Conservation (phyloP, 2,113 vertebrate species). For the Hyperopisus bebe region DNA sequence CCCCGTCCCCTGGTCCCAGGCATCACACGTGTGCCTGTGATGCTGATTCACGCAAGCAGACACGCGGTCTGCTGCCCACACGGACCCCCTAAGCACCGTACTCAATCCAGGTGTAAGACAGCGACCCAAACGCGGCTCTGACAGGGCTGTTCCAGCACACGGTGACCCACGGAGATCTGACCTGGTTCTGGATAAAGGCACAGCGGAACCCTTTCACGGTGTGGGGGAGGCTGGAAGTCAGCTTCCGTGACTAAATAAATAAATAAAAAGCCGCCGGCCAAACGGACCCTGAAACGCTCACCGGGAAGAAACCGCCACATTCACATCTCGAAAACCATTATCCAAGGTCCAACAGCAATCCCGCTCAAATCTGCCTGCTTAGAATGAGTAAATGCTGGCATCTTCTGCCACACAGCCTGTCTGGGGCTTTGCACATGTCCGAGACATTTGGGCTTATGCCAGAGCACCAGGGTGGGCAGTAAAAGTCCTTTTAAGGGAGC, state of each 20-base stretch:
- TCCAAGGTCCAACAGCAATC: not conserved
- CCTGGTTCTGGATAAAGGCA: not conserved
- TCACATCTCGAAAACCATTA: not conserved
- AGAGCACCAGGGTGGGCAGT: not conserved
- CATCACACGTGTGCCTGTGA: not conserved
- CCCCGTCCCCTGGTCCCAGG: not conserved
- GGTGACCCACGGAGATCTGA: not conserved
- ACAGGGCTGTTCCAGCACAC: not conserved
- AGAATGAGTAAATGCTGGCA: not conserved
- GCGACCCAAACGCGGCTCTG: not conserved
- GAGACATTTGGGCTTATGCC: not conserved
- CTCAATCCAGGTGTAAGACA: not conserved
- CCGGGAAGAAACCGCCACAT: not conserved
- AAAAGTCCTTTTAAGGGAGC: not conserved
- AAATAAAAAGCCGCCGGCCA: not conserved
- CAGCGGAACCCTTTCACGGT: not conserved
- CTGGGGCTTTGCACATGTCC: not conserved
- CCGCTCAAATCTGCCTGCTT: not conserved
- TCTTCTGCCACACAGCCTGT: not conserved
- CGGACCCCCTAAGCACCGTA: not conserved
- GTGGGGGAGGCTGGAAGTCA: not conserved
- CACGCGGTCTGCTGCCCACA: not conserved
- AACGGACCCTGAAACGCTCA: not conserved
- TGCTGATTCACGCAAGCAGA: not conserved
- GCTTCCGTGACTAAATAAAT: not conserved